Evolutionary conservation across 2,888 invertebrate species (phyloP).

Genomic region (Nemoura dubitans): DNA sequence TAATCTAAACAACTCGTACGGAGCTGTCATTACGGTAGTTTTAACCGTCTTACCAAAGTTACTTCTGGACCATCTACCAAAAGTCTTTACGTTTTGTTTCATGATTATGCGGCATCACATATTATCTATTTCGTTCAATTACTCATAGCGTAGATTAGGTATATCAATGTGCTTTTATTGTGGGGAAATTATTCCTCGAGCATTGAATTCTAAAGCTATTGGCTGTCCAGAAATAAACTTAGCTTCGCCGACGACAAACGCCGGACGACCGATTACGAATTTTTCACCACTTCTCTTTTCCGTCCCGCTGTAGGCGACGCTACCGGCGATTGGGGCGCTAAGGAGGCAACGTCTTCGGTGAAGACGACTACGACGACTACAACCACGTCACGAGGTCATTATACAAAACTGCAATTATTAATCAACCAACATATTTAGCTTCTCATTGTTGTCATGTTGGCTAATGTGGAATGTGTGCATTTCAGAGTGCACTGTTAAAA

Average conservation of each 20-base stretch:
- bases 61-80: too few species aligned
- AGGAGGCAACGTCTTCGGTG: not conserved
- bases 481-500: too few species aligned
- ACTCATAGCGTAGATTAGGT: not conserved
- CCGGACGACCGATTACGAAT: not conserved
- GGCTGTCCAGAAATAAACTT: not conserved
- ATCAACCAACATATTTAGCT: not conserved
- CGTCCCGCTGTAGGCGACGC: slow-evolving; percentile 22
- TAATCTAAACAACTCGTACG: not conserved
- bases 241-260: not conserved
- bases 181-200: not conserved
- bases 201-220: not conserved
- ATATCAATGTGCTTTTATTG: not conserved
- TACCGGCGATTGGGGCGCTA: slow-evolving; percentile 21
- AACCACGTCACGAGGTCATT: slow-evolving; percentile 27
- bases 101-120: not conserved
- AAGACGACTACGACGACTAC: slow-evolving; percentile 29
- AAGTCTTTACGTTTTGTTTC: not conserved
- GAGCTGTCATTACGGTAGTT: not conserved
- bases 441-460: not conserved
- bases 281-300: slow-evolving; percentile 14
- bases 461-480: not conserved
- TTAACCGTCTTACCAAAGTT: not conserved
- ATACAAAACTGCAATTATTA: not conserved
- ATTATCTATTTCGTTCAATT: not conserved